Evolutionary conservation across 1,140 invertebrate species (phyloP), one percentile per base, ranked within the genome.

Genomic region (Achatina immaculata): DNA sequence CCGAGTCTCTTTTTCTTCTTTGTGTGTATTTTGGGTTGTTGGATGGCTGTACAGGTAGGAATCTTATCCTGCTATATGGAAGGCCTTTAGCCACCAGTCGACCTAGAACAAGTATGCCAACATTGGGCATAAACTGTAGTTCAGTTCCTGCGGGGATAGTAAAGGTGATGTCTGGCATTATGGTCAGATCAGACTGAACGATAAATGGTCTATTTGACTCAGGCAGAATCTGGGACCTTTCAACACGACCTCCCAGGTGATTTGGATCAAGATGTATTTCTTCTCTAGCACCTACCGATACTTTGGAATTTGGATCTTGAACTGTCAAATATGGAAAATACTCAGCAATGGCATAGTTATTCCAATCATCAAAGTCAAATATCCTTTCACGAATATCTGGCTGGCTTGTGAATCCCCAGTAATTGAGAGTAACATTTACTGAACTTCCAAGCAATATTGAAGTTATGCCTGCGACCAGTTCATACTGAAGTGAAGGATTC

Each of bases 351-450:
- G 97, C 97, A 90, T 98, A 98, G 91, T 97, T 97, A 89, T 99
- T 99, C 98, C 98, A 99, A 89, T 99, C 98, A 90, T 99, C 97
- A 92, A 99, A 99, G 92, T 99, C 99, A 91, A 99, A 99, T 85
- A 99, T 98, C 88, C 95, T 94, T 71, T 94, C 93, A 83, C 94
- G 93, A 42, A 99, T 99, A 42, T 93, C 91, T 9, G 89, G 89
- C 58, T 95, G 93, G 76, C 95, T 93, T 6, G 80, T 82, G 1
- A 86, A 84, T 21, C 98, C 98, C 98, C 98, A 99, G 96, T 96
- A 99, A 90, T 99, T 99, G 89, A 98, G 95, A n/a, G 93, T 93
- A 0, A 97, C 96, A 89, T 99, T 95, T 14, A 99, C 91, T 62
- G 93, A 93, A 85, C 96, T 98, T 82, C 97, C 94, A 0, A 99